A percentile compares a stretch with the other conserved stretches of the same genome.
phyloP scores from a whole-genome alignment of 2,113 vertebrate species.

The Ranitomeya variabilis region DNA sequence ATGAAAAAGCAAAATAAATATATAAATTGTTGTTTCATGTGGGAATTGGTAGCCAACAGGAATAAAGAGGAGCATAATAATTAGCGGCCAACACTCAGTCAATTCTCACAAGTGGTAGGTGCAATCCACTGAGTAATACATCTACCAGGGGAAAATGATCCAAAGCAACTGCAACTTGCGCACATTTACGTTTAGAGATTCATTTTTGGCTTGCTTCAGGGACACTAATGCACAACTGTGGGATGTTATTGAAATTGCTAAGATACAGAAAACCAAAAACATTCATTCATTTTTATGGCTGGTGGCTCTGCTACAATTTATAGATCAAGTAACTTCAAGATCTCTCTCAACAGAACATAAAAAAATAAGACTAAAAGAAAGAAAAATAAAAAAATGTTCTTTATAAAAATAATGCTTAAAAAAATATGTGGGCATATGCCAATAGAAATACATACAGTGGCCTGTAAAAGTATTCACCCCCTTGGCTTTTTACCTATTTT shows the following conservation, averaged over 20 bases:
- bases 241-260: constrained; percentile 42
- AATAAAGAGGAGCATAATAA: constrained; percentile 60
- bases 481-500: too few relatives aligned
- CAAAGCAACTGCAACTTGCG: constrained; percentile 58
- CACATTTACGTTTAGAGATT: constrained; percentile 56
- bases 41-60: constrained; percentile 62
- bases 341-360: too few relatives aligned
- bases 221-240: constrained; percentile 55
- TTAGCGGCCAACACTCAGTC: constrained; percentile 60
- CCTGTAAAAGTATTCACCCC: too few relatives aligned
- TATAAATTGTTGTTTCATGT: constrained; percentile 61
- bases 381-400: too few relatives aligned
- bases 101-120: constrained; percentile 61
- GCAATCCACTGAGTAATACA: constrained; percentile 56
- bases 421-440: too few relatives aligned
- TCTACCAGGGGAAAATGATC: constrained; percentile 61
- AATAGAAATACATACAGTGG: too few relatives aligned
- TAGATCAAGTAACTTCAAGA: neutral
- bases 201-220: constrained; percentile 58
- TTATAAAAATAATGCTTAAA: too few relatives aligned
- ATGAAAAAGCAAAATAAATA: constrained; percentile 56
- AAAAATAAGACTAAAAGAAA: too few relatives aligned
- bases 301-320: neutral
- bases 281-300: neutral
- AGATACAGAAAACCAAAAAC: constrained; percentile 12